These are phyloP conservation scores for Drosophila demipolita DNA, from an alignment of 2,888 invertebrate species.

Conservation along the genomic window DNA sequence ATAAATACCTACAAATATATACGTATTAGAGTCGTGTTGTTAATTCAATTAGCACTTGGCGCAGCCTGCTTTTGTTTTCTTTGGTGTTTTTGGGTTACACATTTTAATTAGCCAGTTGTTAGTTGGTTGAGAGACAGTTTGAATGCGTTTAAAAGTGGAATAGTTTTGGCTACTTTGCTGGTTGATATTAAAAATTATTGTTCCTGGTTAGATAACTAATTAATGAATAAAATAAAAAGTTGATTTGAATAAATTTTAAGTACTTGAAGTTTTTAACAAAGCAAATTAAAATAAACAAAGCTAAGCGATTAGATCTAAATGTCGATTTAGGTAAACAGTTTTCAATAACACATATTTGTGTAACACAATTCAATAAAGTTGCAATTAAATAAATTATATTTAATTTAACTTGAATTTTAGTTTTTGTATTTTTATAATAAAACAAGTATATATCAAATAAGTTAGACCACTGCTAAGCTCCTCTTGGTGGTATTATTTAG, in stretches of 20 bases:
- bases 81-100: slow-evolving; percentile 4
- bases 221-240: not conserved
- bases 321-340: not conserved
- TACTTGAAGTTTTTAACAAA: not conserved
- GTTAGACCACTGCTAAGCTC: not conserved
- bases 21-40: slow-evolving; percentile 53
- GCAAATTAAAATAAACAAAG: not conserved
- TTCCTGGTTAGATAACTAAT: not conserved
- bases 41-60: slow-evolving; percentile 69
- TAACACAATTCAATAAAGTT: not conserved
- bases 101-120: slow-evolving; percentile 19
- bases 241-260: not conserved
- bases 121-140: slow-evolving; percentile 6
- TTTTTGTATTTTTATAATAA: not conserved
- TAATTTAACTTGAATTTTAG: not conserved
- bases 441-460: not conserved
- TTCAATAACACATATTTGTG: not conserved
- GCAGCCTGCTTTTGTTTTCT: slow-evolving; percentile 31
- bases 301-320: not conserved
- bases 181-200: not conserved
- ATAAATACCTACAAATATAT: not conserved
- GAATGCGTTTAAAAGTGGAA: not conserved
- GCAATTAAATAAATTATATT: not conserved
- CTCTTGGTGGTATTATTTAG: not conserved
- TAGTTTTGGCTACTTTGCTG: not conserved